A percentile compares a stretch with the other conserved stretches of the same genome.
These are phyloP conservation scores for Napeogenes inachia DNA, from an alignment of 2,888 invertebrate genomes.

Conservation along the genomic window DNA sequence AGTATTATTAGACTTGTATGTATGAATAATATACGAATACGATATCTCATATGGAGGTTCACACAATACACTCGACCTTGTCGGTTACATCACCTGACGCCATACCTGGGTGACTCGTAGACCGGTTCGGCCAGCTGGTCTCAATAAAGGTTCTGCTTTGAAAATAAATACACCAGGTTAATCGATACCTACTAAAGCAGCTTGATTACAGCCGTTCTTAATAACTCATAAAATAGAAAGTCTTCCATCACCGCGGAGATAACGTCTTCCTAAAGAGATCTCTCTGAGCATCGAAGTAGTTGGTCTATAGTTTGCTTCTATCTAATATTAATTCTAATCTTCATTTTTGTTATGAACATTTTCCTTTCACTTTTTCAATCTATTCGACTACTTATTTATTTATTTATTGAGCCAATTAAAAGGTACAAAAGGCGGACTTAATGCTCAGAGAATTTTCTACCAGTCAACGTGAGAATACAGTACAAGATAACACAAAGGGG, in stretches of 20 bases:
- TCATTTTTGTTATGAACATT: slow-evolving; percentile 23
- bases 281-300: slow-evolving; percentile 16
- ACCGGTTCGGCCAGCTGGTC: slow-evolving; percentile 37
- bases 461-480: no score
- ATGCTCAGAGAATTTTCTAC: no score
- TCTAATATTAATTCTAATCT: slow-evolving; percentile 23
- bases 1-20: no score
- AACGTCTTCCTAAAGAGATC: slow-evolving; percentile 12
- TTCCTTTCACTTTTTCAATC: slow-evolving; percentile 42
- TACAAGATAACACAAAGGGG: no score
- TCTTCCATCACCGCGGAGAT: not conserved
- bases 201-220: no score
- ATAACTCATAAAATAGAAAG: slow-evolving; percentile 3
- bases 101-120: slow-evolving; percentile 31
- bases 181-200: no score
- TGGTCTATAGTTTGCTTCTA: slow-evolving; percentile 22
- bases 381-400: slow-evolving; percentile 23
- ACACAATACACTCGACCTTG: slow-evolving; percentile 20
- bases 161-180: no score
- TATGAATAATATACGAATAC: no score
- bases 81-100: slow-evolving; percentile 39
- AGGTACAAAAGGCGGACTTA: no score
- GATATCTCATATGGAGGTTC: slow-evolving; percentile 10
- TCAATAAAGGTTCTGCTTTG: slow-evolving; percentile 9
- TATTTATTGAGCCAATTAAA: no score